Base-by-base conservation (phyloP, 2,888 invertebrate genomes). In the Dorcus parallelipipedus region DNA sequence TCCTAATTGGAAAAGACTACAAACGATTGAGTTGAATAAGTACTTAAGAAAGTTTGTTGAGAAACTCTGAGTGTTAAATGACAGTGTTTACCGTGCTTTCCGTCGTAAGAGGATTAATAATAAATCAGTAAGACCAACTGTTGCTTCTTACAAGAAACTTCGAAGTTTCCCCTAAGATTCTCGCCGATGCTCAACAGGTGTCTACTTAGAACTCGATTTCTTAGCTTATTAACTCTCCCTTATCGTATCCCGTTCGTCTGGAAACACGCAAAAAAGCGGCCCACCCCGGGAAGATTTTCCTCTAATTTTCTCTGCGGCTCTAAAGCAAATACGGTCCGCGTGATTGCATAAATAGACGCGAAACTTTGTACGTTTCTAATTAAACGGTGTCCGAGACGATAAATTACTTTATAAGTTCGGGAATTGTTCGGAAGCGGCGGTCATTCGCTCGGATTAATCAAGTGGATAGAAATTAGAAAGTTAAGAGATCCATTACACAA, bases 101-200 rank as follows among this genome's bases (percentile, higher is more conserved):
- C 17, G 45, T 45, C 23, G 45, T 45, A 45, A 45, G 45, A 45
- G 14, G 43, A 63, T 62, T 60, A 59, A 61, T 33, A 33, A 33
- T 57, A 63, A 64, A 64, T 65, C 63, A 63, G 53, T 42, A 45
- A 61, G 38, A 62, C 64, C 69, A 69, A 69, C 69, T 69, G 69
- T 69, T 69, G 69, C 66, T 60, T 63, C 67, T 67, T 41, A 50
- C 49, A 45, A 56, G 49, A 33, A 33, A 33, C 49, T 49, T 10
- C 23, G 49, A 62, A 59, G 52, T 55, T 62, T 54, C 58, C 54
- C 59, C 52, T 23, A 63, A 63, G 63, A 60, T 56, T 56, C 52
- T 57, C 45, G 52, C 23, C 59, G 26, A 33, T 33, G 56, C 61
- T 64, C 69, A 69, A 69, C 69, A 69, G 67, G 69, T 69, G 67